phyloP scores from a whole-genome alignment of 2,888 invertebrate species.

The Mythimna ferrago region DNA sequence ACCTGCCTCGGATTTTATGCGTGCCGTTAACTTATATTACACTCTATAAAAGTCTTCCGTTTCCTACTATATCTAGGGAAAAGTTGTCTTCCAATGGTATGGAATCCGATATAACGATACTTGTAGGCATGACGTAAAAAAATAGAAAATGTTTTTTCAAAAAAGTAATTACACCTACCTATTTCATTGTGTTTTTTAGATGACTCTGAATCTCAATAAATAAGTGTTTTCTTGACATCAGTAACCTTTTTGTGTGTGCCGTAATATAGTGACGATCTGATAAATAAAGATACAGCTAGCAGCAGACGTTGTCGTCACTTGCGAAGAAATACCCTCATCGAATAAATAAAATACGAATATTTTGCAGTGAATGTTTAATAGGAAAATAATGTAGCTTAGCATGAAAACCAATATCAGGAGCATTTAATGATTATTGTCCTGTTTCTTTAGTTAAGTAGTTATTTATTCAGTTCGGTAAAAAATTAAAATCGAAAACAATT shows the following conservation, averaged over 20 bases:
- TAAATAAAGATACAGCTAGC: background rate
- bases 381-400: background rate
- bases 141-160: background rate
- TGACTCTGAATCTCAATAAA: background rate
- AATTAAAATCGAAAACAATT: slow-evolving; percentile 6
- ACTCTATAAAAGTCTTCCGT: slow-evolving; percentile 81
- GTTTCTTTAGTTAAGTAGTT: background rate
- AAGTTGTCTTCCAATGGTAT: slow-evolving; percentile 70
- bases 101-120: slow-evolving; percentile 44
- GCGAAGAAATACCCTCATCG: background rate
- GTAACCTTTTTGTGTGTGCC: background rate
- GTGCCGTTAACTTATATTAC: slow-evolving; percentile 84
- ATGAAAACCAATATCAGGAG: background rate
- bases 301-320: background rate
- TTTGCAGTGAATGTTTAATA: background rate
- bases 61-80: slow-evolving; percentile 72
- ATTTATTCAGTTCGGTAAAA: slow-evolving; percentile 1
- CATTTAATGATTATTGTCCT: background rate
- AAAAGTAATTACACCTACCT: background rate
- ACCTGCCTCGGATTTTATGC: slow-evolving; percentile 80
- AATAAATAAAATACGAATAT: too few species aligned
- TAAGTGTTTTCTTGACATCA: background rate
- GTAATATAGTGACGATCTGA: slow-evolving; percentile 9
- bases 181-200: slow-evolving; percentile 5
- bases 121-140: background rate